Percentiles rank a stretch among this genome's conserved stretches.
These are phyloP conservation scores for Trididemnum miniatum DNA, from an alignment of 23 tunicate genomes.

Conservation along the genomic window DNA sequence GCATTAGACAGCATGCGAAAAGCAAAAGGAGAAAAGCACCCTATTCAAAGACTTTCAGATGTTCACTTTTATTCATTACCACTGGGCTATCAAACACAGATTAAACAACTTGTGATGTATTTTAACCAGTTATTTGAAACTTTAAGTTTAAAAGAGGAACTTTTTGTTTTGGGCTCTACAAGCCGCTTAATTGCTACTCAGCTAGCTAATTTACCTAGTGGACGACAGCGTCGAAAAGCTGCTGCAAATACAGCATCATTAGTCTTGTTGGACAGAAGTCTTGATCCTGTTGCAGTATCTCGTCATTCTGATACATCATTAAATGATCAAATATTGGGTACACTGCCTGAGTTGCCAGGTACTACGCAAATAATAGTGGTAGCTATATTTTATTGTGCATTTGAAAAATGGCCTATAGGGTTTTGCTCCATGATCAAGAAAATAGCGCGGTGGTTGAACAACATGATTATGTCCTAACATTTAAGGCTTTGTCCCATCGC, in stretches of 20 bases:
- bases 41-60: slow-evolving; percentile 32
- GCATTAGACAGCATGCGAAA: slow-evolving; percentile 35
- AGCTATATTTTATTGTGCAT: too few relatives aligned
- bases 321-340: slow-evolving; percentile 41
- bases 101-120: slow-evolving; percentile 29
- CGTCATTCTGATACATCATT: slow-evolving; percentile 39
- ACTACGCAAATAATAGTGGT: too few relatives aligned
- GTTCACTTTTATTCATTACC: slow-evolving; percentile 71
- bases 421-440: neutral
- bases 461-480: too few relatives aligned
- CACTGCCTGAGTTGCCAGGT: slow-evolving; percentile 53
- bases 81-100: slow-evolving; percentile 27
- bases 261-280: slow-evolving; percentile 43
- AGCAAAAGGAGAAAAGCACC: slow-evolving; percentile 38
- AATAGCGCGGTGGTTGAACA: too few relatives aligned
- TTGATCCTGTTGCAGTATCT: slow-evolving; percentile 24
- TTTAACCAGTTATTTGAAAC: slow-evolving; percentile 40
- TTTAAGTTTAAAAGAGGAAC: slow-evolving; percentile 56
- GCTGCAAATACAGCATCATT: slow-evolving; percentile 25
- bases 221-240: slow-evolving; percentile 32
- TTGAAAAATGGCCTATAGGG: too few relatives aligned
- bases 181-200: slow-evolving; percentile 44
- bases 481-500: too few relatives aligned
- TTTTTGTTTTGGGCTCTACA: slow-evolving; percentile 56
- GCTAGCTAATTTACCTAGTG: slow-evolving; percentile 38